These are phyloP conservation scores for Corythornis vintsioides DNA, from an alignment of 2,113 vertebrate species.

Conservation along the genomic window DNA sequence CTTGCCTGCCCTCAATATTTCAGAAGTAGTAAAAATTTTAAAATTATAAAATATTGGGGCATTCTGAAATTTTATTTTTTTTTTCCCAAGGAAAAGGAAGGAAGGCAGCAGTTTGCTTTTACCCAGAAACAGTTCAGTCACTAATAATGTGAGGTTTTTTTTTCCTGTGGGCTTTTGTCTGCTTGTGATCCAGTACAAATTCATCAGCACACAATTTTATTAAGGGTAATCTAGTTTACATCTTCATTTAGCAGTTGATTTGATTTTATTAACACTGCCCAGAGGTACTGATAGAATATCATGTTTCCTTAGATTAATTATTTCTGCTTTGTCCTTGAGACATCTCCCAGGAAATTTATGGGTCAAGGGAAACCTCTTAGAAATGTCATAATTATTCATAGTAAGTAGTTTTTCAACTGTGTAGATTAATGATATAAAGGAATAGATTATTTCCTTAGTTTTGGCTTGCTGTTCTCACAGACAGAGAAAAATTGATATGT, in stretches of 20 bases:
- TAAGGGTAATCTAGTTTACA: neutral
- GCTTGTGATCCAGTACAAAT: neutral
- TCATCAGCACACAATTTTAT: neutral
- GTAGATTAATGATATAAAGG: neutral
- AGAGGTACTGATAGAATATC: neutral
- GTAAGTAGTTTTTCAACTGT: slow-evolving; percentile 2
- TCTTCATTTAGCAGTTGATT: slow-evolving; percentile 28
- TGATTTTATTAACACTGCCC: neutral
- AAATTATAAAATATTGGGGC: neutral
- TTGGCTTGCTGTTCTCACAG: neutral
- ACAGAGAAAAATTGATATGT: neutral
- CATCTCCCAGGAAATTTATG: neutral
- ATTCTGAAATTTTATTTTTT: neutral
- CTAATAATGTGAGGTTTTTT: neutral
- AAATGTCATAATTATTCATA: neutral
- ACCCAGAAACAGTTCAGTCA: neutral
- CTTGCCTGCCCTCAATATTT: neutral
- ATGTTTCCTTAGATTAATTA: slow-evolving; percentile 12
- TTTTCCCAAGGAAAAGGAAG: neutral
- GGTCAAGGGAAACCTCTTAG: neutral
- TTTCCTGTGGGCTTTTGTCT: neutral
- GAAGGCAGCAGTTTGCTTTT: neutral
- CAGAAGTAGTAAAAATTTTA: neutral
- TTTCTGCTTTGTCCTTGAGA: slow-evolving; percentile 16
- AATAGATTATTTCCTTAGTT: neutral